Evolutionary conservation across 1,140 invertebrate genomes (phyloP).

Genomic region (Mamestra configurata): DNA sequence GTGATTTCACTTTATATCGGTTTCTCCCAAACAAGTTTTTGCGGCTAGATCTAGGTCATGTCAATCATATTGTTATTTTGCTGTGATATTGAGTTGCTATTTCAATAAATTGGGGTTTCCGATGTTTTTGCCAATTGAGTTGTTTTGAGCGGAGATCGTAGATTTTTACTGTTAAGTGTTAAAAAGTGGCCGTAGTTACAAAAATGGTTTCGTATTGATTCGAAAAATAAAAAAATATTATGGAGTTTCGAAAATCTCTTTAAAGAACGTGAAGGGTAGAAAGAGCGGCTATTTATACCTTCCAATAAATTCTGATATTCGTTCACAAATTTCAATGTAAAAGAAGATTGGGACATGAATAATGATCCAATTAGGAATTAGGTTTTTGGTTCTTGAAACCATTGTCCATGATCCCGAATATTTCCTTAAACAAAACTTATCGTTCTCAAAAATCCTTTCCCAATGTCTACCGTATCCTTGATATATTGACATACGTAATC

Average conservation of each 20-base stretch:
- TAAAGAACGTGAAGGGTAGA: too few relatives aligned
- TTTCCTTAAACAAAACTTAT: conserved; percentile 21
- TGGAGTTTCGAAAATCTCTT: too few relatives aligned
- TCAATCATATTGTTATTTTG: background rate
- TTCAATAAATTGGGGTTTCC: background rate
- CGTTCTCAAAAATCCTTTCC: background rate
- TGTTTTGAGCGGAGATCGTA: background rate
- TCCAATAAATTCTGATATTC: background rate
- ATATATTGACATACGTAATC: conserved; percentile 42
- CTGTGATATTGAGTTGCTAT: background rate
- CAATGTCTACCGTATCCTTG: background rate
- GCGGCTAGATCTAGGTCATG: background rate
- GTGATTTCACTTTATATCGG: background rate
- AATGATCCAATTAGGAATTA: conserved; percentile 15
- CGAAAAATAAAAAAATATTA: too few relatives aligned
- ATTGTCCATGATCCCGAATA: conserved; percentile 6
- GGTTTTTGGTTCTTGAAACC: background rate
- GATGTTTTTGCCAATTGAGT: background rate
- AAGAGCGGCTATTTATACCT: too few relatives aligned
- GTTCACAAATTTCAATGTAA: background rate
- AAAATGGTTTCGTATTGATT: background rate
- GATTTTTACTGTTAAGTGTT: too few relatives aligned
- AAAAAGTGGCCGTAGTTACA: background rate
- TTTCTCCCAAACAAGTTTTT: background rate
- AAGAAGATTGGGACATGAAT: background rate